These are phyloP conservation scores for Hesperophylax magnus DNA, from an alignment of 1,140 invertebrate species.

Conservation along the genomic window DNA sequence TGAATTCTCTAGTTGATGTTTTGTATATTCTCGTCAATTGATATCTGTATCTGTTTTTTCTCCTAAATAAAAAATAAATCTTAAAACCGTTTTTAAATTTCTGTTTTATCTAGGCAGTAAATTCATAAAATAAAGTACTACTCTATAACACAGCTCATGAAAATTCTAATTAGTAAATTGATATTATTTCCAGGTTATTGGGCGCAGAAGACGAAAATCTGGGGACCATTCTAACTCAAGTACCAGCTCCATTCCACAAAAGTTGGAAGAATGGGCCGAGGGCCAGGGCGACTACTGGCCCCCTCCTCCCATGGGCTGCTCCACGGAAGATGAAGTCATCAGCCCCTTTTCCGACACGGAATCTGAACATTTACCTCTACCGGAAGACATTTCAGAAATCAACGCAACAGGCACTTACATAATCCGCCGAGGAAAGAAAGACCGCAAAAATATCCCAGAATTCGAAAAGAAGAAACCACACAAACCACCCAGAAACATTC, in stretches of 20 bases:
- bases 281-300: slow-evolving; percentile 74
- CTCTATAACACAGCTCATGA: too few relatives aligned
- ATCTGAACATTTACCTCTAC: slow-evolving; percentile 71
- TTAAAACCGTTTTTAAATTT: too few relatives aligned
- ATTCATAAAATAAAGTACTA: too few relatives aligned
- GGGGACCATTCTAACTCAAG: slow-evolving; percentile 73
- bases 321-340: slow-evolving; percentile 76
- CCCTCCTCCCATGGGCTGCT: slow-evolving; percentile 73
- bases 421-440: slow-evolving; percentile 76
- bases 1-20: too few relatives aligned
- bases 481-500: slow-evolving; percentile 52
- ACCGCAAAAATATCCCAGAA: slow-evolving; percentile 67
- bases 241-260: slow-evolving; percentile 74
- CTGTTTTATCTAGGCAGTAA: too few relatives aligned
- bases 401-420: slow-evolving; percentile 81
- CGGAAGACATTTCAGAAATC: slow-evolving; percentile 70
- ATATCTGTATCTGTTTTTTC: too few relatives aligned
- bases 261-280: slow-evolving; percentile 65
- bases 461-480: slow-evolving; percentile 63
- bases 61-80: too few relatives aligned
- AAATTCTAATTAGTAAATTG: neutral
- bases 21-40: too few relatives aligned
- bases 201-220: slow-evolving; percentile 73
- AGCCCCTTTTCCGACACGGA: slow-evolving; percentile 77
- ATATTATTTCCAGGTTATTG: slow-evolving; percentile 71